Percentiles rank a stretch among this genome's conserved stretches.
Conservation (phyloP, 2,113 vertebrate genomes). For the Mola mola region DNA sequence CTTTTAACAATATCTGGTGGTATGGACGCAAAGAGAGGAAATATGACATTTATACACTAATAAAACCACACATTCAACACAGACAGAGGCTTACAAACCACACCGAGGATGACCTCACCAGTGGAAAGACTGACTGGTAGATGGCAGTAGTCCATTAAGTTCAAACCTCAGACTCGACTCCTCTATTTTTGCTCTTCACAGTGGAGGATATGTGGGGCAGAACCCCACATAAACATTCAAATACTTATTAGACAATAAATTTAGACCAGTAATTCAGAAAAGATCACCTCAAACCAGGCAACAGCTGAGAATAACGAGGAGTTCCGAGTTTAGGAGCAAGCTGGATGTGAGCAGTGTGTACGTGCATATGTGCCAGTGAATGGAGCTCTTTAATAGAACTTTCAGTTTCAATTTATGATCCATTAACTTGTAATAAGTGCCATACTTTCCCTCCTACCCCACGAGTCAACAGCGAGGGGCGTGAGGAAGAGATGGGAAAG, state of each 20-base stretch:
- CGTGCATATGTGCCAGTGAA: conserved; percentile 10
- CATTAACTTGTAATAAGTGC: conserved; percentile 68
- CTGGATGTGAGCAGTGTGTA: not conserved
- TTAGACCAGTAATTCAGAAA: conserved; percentile 65
- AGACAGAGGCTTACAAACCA: conserved; percentile 18
- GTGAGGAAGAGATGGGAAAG: conserved; percentile 48
- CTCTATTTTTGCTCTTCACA: conserved; percentile 39
- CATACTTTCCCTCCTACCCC: conserved; percentile 46
- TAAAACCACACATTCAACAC: not conserved
- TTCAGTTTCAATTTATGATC: conserved; percentile 70
- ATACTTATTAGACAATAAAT: conserved; percentile 62
- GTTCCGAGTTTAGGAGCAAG: conserved; percentile 23
- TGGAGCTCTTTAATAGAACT: conserved; percentile 49
- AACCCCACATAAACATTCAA: conserved; percentile 37
- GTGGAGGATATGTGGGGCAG: conserved; percentile 46
- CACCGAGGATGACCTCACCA: conserved; percentile 29
- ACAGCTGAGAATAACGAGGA: conserved; percentile 48
- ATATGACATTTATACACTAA: not conserved
- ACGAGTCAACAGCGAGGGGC: conserved; percentile 42
- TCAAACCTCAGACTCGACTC: conserved; percentile 43
- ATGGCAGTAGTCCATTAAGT: conserved; percentile 42
- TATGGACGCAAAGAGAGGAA: conserved; percentile 1
- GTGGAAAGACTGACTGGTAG: conserved; percentile 13
- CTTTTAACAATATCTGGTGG: conserved; percentile 20
- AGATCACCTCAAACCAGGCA: conserved; percentile 65